phyloP scores from a whole-genome alignment of 1,140 invertebrate species.

The Lordiphosa clarofinis region DNA sequence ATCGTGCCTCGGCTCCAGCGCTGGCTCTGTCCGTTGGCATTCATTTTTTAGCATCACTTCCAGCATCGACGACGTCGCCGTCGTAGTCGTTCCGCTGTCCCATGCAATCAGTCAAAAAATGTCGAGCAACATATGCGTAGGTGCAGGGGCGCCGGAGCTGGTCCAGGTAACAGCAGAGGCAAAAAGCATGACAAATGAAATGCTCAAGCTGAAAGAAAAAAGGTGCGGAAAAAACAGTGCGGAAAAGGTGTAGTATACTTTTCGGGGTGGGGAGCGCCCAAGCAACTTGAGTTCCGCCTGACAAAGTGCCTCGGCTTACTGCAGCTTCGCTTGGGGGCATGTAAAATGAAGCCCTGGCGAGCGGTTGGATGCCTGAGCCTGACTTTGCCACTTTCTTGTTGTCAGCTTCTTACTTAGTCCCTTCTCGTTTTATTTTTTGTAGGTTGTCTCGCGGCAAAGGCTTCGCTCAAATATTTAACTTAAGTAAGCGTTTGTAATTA shows the following conservation, averaged over 20 bases:
- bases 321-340: conserved; percentile 36
- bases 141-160: neutral
- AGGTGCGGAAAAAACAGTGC: neutral
- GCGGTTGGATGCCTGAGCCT: conserved; percentile 10
- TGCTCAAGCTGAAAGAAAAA: conserved; percentile 57
- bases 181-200: conserved; percentile 77
- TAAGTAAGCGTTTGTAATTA: conserved; percentile 74
- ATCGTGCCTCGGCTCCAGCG: neutral
- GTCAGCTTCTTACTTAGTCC: conserved; percentile 13
- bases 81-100: conserved; percentile 42
- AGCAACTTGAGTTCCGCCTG: conserved; percentile 46
- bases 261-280: conserved; percentile 29
- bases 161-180: conserved; percentile 49
- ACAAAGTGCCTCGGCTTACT: conserved; percentile 67
- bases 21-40: conserved; percentile 36
- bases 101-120: conserved; percentile 72
- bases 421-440: neutral
- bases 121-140: conserved; percentile 66
- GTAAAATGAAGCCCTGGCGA: conserved; percentile 51
- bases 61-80: conserved; percentile 25
- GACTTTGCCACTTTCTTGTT: conserved; percentile 29
- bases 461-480: conserved; percentile 72
- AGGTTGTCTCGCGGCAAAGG: conserved; percentile 20
- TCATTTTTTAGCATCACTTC: conserved; percentile 54
- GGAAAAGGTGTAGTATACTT: conserved; percentile 42